Conservation (phyloP, 2,888 invertebrate genomes). For the Cephus pygmeus region DNA sequence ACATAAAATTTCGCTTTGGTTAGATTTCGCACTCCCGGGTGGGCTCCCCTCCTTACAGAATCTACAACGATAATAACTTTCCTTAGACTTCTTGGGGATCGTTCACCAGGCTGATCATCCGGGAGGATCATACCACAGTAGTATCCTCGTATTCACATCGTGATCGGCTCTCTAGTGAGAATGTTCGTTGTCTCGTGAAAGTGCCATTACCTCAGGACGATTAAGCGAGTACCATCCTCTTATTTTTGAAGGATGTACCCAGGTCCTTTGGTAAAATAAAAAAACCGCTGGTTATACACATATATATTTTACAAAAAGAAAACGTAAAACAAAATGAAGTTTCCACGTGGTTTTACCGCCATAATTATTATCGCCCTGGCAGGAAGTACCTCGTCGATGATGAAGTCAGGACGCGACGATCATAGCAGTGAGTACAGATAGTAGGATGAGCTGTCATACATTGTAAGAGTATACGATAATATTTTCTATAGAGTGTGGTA, state of each 20-base stretch:
- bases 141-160: constrained; percentile 9
- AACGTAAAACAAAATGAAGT: not conserved
- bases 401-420: constrained; percentile 46
- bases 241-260: not conserved
- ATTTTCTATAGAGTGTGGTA: constrained; percentile 73
- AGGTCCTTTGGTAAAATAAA: not conserved
- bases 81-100: constrained; percentile 38
- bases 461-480: not conserved
- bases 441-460: not conserved
- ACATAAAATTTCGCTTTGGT: not conserved
- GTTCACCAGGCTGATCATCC: constrained; percentile 32
- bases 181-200: constrained; percentile 1
- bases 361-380: constrained; percentile 33
- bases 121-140: constrained; percentile 25
- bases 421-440: constrained; percentile 47
- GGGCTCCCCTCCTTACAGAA: constrained; percentile 33
- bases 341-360: not conserved
- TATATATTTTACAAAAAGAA: not conserved
- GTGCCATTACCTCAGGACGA: constrained; percentile 3
- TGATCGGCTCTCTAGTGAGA: not conserved
- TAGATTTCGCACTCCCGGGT: not conserved
- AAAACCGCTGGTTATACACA: not conserved
- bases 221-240: constrained; percentile 1
- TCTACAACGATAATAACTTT: constrained; percentile 44
- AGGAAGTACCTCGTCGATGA: constrained; percentile 39